Evolutionary conservation across 2,113 vertebrate species (phyloP).

Genomic region (Castor canadensis): DNA sequence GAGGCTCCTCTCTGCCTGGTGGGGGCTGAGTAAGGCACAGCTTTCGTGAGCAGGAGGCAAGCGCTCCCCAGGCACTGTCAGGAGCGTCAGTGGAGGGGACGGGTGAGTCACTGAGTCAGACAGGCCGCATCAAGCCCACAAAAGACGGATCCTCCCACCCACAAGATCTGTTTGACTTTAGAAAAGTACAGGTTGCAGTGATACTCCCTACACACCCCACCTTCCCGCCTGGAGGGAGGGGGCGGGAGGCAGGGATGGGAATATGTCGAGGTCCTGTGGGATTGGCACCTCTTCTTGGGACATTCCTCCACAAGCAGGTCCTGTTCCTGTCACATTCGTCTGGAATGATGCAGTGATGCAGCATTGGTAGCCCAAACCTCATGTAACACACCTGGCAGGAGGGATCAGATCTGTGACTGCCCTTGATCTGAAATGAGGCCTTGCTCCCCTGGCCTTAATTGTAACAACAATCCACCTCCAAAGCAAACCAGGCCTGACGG

Average conservation of each 20-base stretch:
- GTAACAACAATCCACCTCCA: no score
- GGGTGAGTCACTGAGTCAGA: conserved; percentile 69
- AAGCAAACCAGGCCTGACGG: not conserved
- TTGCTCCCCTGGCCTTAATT: not conserved
- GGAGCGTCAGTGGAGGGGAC: conserved; percentile 57
- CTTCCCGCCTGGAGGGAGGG: conserved; percentile 67
- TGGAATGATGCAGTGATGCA: not conserved
- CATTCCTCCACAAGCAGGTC: not conserved
- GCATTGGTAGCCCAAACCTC: not conserved
- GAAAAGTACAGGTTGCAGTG: conserved; percentile 82
- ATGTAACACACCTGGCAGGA: accelerated
- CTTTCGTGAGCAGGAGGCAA: not conserved
- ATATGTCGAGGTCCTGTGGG: conserved; percentile 68
- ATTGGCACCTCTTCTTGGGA: conserved; percentile 36
- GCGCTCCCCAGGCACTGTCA: conserved; percentile 19
- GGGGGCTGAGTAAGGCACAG: not conserved
- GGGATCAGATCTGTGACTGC: no score
- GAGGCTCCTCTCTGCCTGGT: not conserved
- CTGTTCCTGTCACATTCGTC: conserved; percentile 18
- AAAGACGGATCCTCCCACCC: conserved; percentile 79
- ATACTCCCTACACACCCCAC: conserved; percentile 76
- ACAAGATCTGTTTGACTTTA: conserved; percentile 75
- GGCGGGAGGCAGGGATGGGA: not conserved
- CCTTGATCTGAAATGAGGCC: not conserved
- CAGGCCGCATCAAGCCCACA: conserved; percentile 66